phyloP scores from a whole-genome alignment of 2,888 invertebrate genomes.

The Hyalella azteca region DNA sequence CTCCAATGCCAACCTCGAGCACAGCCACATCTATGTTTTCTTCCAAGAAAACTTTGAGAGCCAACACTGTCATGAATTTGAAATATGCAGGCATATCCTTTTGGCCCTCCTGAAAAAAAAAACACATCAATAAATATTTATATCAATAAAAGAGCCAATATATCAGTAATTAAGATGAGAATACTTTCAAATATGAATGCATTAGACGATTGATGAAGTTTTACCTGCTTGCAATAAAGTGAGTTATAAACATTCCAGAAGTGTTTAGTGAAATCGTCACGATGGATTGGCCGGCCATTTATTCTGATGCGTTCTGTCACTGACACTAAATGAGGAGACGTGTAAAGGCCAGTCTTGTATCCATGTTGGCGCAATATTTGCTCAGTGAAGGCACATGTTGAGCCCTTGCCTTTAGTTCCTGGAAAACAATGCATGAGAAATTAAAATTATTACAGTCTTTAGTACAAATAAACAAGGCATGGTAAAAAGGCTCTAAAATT shows the following conservation, averaged over 20 bases:
- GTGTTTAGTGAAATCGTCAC: slow-evolving; percentile 75
- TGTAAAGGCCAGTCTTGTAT: slow-evolving; percentile 89
- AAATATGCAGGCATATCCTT: slow-evolving; percentile 91
- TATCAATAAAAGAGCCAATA: neutral
- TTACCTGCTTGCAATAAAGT: slow-evolving; percentile 67
- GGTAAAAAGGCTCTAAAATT: too few relatives aligned
- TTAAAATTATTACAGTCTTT: too few relatives aligned
- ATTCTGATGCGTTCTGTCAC: slow-evolving; percentile 91
- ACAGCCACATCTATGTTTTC: slow-evolving; percentile 90
- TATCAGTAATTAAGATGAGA: neutral
- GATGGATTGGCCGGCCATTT: slow-evolving; percentile 78
- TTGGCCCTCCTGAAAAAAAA: slow-evolving; percentile 66
- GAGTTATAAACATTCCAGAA: slow-evolving; percentile 82
- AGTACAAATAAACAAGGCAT: too few relatives aligned
- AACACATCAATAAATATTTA: neutral
- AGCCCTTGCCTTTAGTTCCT: slow-evolving; percentile 96
- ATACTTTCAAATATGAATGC: neutral
- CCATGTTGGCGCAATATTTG: slow-evolving; percentile 84
- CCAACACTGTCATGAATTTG: slow-evolving; percentile 89
- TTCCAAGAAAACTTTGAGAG: slow-evolving; percentile 82
- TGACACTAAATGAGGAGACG: slow-evolving; percentile 92
- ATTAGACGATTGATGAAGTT: neutral
- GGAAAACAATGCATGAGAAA: too few relatives aligned
- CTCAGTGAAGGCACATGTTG: slow-evolving; percentile 92
- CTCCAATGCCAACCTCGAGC: slow-evolving; percentile 97